Evolutionary conservation across 2,888 invertebrate species (phyloP), one percentile per base, ranked within the genome.

Genomic region (Erebia aethiops): DNA sequence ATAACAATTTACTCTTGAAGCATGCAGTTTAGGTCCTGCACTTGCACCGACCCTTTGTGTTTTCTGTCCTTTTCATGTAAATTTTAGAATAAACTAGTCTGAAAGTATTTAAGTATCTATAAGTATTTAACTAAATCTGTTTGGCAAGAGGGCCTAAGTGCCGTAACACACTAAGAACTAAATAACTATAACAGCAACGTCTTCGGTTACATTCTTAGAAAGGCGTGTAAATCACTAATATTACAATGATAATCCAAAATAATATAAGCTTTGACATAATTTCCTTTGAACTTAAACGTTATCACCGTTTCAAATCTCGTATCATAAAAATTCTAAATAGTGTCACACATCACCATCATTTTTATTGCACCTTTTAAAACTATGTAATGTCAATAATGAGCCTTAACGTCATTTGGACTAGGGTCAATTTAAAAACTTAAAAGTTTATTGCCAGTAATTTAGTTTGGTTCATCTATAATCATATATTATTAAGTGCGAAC

Each of bases 401-500:
- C 43, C 54, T 70, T 72, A 72, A 46, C 13, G 0, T 1, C 41
- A 61, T 26, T 2, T 1, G 1, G 0, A 49, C 67, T 46, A 67
- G n/a, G 63, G 60, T 56, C n/a, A 70, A 2, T 62, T 72, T 72
- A 11, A 16, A 62, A 18, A 4, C 4, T 11, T 14, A 57, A 21
- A n/a, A 51, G 9, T 13, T 57, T 58, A 35, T n/a, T 18, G 14
- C 4, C 13, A 14, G 62, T 35, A 69, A 26, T 57, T 69, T 54
- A 63, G n/a, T 43, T 16, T 70, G 35, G 60, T 60, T 67, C 66
- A 70, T 68, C 72, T 72, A 73, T 75, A 74, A 72, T 75, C 69
- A 68, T 57, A 54, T 67, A 71, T 72, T 68, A 74, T 76, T 74
- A 77, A 71, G 76, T 74, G 75, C 73, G 67, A 75, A 76, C 75